Conservation (phyloP, 2,888 invertebrate species). For the Oscheius sp. region DNA sequence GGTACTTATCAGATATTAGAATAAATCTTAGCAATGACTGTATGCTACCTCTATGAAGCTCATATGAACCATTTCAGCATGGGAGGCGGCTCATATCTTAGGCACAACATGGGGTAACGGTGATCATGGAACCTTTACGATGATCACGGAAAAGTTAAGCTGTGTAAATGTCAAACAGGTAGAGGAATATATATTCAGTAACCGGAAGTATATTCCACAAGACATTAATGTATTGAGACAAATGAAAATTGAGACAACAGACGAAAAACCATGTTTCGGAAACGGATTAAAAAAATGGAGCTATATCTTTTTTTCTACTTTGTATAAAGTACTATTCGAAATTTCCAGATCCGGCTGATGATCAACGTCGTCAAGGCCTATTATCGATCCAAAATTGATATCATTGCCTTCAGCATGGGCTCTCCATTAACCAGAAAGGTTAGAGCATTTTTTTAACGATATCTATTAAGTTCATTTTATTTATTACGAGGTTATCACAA, state of each 20-base stretch:
- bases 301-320: background rate
- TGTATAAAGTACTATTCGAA: no score
- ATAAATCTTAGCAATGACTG: conserved; percentile 24
- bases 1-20: conserved; percentile 34
- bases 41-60: background rate
- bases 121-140: conserved; percentile 18
- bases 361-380: background rate
- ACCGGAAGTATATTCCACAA: background rate
- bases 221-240: no score
- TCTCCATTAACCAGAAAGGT: conserved; percentile 21
- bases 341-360: conserved; percentile 2
- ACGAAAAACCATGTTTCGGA: no score
- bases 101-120: conserved; percentile 45
- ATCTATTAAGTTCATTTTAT: no score
- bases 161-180: conserved; percentile 45
- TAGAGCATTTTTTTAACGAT: background rate
- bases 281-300: no score
- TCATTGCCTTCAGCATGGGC: conserved; percentile 23
- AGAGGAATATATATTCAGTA: background rate
- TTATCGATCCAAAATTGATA: background rate
- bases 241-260: no score
- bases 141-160: conserved; percentile 28
- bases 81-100: conserved; percentile 26
- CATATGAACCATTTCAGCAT: conserved; percentile 16
- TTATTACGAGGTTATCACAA: no score